Evolutionary conservation across 2,797 vertebrate genomes (phyloP).

Genomic region (Morus bassanus): DNA sequence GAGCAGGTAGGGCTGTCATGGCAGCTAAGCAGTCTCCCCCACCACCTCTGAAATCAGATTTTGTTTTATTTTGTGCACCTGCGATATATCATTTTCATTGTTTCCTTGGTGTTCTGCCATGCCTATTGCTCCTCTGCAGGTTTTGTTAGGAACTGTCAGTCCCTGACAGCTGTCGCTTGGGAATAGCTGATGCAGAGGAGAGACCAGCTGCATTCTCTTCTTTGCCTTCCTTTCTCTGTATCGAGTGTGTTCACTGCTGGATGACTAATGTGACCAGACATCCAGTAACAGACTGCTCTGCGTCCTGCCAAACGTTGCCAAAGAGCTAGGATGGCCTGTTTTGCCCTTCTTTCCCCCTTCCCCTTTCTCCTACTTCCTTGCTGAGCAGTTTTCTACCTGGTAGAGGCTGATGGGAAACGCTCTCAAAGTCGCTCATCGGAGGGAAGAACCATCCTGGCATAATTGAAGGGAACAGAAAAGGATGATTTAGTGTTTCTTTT

Average conservation of each 20-base stretch:
- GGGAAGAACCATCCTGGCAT: not conserved
- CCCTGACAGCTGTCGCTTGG: not conserved
- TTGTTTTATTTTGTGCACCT: not conserved
- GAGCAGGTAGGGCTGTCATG: accelerated
- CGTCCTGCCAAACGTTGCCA: not conserved
- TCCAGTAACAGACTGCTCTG: not conserved
- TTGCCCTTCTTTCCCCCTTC: not conserved
- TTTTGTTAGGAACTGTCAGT: not conserved
- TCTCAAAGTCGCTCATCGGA: not conserved
- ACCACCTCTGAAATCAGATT: not conserved
- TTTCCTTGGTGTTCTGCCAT: not conserved
- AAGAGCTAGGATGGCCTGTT: not conserved
- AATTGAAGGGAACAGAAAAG: not conserved
- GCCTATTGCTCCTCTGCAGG: not conserved
- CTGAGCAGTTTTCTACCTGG: not conserved
- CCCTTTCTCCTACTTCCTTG: not conserved
- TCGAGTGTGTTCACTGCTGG: not conserved
- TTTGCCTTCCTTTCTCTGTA: not conserved
- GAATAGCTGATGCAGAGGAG: not conserved
- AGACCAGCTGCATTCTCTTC: not conserved
- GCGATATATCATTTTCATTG: accelerated
- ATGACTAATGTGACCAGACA: not conserved
- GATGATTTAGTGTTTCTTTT: not conserved
- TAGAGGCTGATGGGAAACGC: not conserved
- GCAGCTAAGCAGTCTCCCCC: not conserved